Percentiles rank a stretch among this genome's conserved stretches.
Evolutionary conservation across 2,888 invertebrate species (phyloP).

Genomic region (Lithophane semibrunnea): DNA sequence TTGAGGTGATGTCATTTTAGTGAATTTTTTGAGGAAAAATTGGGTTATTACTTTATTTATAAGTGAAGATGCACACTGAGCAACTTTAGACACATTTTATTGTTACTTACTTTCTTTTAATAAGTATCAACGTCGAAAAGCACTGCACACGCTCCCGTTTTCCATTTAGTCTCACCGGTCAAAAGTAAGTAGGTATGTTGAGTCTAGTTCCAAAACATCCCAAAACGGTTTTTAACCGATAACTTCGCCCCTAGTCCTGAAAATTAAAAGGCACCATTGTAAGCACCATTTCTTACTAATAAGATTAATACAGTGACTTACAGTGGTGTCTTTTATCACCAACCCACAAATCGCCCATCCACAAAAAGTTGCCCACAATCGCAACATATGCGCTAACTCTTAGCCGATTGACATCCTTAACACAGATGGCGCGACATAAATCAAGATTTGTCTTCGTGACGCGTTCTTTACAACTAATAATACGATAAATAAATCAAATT

Average conservation of each 20-base stretch:
- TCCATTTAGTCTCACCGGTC: too few species aligned
- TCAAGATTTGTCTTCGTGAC: conserved; percentile 63
- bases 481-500: conserved; percentile 67
- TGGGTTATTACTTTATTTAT: conserved; percentile 42
- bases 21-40: conserved; percentile 45
- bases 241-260: background rate
- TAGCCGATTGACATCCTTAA: conserved; percentile 65
- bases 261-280: background rate
- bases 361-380: conserved; percentile 43
- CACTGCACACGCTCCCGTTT: too few species aligned
- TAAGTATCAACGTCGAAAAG: too few species aligned
- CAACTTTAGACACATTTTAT: conserved; percentile 2
- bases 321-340: background rate
- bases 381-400: conserved; percentile 46
- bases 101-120: too few species aligned
- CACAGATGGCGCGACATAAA: conserved; percentile 63
- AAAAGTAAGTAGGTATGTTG: too few species aligned
- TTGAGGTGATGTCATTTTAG: conserved; percentile 60
- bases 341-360: conserved; percentile 10
- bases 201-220: background rate
- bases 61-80: background rate
- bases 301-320: background rate
- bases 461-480: conserved; percentile 63
- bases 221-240: too few species aligned
- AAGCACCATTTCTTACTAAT: background rate